Conservation (phyloP, 2,797 vertebrate genomes). For the Bradypus variegatus region DNA sequence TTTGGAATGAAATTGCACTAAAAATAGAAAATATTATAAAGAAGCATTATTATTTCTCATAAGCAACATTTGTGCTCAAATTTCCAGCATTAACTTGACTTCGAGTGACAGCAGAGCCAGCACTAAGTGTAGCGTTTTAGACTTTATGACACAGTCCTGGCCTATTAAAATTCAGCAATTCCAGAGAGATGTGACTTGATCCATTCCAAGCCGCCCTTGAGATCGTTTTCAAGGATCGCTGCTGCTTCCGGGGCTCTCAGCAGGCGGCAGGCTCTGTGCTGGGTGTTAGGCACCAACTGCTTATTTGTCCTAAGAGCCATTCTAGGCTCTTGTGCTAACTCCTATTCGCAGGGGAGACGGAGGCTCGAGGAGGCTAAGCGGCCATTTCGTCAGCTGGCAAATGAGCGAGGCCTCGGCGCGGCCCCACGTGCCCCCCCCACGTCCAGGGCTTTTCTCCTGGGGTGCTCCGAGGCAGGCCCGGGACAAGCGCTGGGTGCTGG, state of each 20-base stretch:
- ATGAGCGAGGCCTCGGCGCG: accelerated
- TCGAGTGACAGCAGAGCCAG: background rate
- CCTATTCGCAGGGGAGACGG: background rate
- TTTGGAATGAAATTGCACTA: background rate
- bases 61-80: background rate
- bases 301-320: background rate
- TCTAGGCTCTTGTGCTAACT: background rate
- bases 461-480: background rate
- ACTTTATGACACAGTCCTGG: background rate
- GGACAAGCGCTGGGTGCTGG: background rate
- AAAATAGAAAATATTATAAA: constrained; percentile 36
- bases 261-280: background rate
- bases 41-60: background rate
- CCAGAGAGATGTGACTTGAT: background rate
- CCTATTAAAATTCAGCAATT: background rate
- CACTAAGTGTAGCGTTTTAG: accelerated
- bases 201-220: background rate
- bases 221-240: background rate
- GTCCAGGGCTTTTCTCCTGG: background rate
- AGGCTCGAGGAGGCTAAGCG: accelerated
- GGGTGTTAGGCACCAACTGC: background rate
- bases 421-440: background rate
- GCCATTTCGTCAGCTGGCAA: background rate
- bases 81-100: background rate
- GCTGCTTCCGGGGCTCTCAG: background rate